Evolutionary conservation across 2,888 invertebrate species (phyloP), one percentile per base, ranked within the genome.

Genomic region (Tricholauxania praeusta): DNA sequence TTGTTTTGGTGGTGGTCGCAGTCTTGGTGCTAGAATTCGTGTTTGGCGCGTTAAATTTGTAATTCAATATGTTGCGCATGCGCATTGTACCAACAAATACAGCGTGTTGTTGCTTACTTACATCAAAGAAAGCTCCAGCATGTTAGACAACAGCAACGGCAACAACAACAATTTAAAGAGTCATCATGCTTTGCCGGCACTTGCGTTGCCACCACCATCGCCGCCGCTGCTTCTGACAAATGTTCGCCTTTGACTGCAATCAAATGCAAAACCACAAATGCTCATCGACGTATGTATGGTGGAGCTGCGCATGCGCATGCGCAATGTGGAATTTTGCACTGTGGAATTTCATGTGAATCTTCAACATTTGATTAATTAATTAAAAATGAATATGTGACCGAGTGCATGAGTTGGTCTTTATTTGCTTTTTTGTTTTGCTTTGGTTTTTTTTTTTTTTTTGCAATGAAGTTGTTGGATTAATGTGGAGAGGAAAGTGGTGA

Each of bases 31-130:
- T 78, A 75, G 77, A 78, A 78, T 75, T 78, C 73, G 74, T 78
- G 79, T 78, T 79, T 73, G 73, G 66, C 75, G 75, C 76, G 62
- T 75, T 77, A 74, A 78, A 77, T 75, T 74, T 75, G 72, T 75
- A 75, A 75, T 77, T 77, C 72, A 65, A 71, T 75, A 47, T 57
- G 57, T 55, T 67, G 67, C n/a, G 39, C 51, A 28, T 22, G 52
- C 5, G 28, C 52, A 65, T 8, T 47, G 49, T 8, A 15, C n/a
- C 53, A 19, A 53, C 53, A 53, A n/a, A 53, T 17, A 19, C n/a
- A 17, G n/a, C n/a, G 7, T 53, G 53, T 12, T 17, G n/a, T 53
- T 53, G n/a, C 53, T n/a, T 53, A 19, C 53, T n/a, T 53, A 19
- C 53, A n/a, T 17, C 19, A 53, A 19, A n/a, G 53, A 53, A n/a